A percentile compares a stretch with the other conserved stretches of the same genome.
Evolutionary conservation across 2,888 invertebrate species (phyloP).

Genomic region (Zaprionus lineosus): DNA sequence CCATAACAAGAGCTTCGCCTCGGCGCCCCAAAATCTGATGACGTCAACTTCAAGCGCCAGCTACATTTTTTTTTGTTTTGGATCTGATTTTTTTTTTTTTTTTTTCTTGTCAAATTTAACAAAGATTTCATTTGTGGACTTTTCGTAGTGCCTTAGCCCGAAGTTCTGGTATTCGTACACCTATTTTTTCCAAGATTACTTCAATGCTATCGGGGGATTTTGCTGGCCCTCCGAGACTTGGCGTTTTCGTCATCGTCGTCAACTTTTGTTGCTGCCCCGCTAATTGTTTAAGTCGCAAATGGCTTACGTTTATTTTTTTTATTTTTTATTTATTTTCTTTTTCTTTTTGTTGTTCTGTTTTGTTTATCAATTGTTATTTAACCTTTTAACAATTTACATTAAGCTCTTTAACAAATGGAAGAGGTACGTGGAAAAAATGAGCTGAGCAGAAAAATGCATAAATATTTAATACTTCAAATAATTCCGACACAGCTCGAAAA

Average conservation of each 20-base stretch:
- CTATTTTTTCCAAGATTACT: no score
- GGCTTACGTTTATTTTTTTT: conserved; percentile 3
- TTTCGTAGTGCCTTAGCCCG: no score
- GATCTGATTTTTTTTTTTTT: conserved; percentile 5
- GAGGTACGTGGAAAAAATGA: no score
- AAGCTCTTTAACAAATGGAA: not conserved
- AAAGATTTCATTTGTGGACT: conserved; percentile 3
- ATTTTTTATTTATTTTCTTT: no score
- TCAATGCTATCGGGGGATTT: conserved; percentile 52
- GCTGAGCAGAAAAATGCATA: no score
- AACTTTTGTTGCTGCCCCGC: conserved; percentile 24
- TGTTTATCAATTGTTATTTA: conserved; percentile 36
- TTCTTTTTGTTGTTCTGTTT: no score
- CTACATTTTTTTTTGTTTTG: not conserved
- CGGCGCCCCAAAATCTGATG: conserved; percentile 22
- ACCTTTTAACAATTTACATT: conserved; percentile 4
- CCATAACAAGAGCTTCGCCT: conserved; percentile 8
- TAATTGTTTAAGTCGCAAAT: conserved; percentile 44
- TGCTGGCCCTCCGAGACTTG: not conserved
- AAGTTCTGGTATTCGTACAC: no score
- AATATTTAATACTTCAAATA: no score
- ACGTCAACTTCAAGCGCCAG: conserved; percentile 38
- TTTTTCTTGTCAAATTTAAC: not conserved
- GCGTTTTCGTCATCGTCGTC: conserved; percentile 12
- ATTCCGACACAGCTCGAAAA: no score